phyloP scores from a whole-genome alignment of 2,888 invertebrate genomes.

The Lasioglossum calceatum region DNA sequence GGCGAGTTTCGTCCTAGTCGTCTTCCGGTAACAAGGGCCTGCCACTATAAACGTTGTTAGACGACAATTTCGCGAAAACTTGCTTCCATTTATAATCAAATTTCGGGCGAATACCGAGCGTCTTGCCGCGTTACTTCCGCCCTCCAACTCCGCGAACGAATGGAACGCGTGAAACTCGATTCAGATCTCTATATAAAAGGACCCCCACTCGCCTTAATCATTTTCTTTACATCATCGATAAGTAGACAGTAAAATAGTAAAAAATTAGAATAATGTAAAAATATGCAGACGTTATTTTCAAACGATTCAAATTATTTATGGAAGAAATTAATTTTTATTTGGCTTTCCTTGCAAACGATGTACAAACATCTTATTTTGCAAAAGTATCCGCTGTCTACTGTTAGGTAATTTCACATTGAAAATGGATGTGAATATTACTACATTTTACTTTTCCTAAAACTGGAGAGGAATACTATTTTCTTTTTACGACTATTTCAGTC shows the following conservation, averaged over 20 bases:
- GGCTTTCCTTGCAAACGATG: too few relatives aligned
- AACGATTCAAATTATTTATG: too few relatives aligned
- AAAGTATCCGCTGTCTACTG: too few relatives aligned
- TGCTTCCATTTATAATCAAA: conserved; percentile 43
- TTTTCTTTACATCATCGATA: neutral
- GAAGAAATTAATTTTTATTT: too few relatives aligned
- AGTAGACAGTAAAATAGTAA: neutral
- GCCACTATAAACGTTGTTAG: conserved; percentile 53
- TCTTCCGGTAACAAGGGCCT: conserved; percentile 52
- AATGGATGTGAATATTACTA: too few relatives aligned
- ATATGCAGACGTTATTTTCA: too few relatives aligned
- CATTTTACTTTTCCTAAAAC: too few relatives aligned
- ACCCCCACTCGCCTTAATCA: neutral
- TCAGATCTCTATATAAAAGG: neutral
- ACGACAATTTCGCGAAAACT: conserved; percentile 38
- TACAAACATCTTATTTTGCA: too few relatives aligned
- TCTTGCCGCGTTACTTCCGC: neutral
- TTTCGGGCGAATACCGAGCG: conserved; percentile 19
- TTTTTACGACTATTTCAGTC: too few relatives aligned
- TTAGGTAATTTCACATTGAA: too few relatives aligned
- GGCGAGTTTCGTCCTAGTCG: conserved; percentile 58
- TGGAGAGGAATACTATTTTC: too few relatives aligned
- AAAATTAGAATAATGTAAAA: too few relatives aligned
- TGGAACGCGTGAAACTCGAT: neutral
- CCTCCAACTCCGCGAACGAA: neutral